Evolutionary conservation across 2,888 invertebrate species (phyloP).

Genomic region (Cephus sareptanus): DNA sequence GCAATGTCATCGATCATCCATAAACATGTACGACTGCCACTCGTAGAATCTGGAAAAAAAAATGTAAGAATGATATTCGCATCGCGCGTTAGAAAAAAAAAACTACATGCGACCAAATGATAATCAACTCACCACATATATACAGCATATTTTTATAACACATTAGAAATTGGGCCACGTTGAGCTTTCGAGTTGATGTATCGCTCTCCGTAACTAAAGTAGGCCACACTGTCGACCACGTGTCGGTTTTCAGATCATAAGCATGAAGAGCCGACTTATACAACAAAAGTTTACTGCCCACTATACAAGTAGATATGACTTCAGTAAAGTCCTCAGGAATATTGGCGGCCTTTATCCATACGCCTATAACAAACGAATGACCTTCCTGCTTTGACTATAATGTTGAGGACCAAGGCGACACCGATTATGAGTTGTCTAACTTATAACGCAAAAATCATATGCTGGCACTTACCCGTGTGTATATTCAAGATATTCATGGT

Average conservation of each 20-base stretch:
- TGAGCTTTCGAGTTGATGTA: too few species aligned
- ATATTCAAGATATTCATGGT: conserved; percentile 46
- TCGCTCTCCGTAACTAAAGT: background rate
- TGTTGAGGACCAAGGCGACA: too few species aligned
- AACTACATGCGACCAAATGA: too few species aligned
- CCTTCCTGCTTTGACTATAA: too few species aligned
- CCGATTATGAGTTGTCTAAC: too few species aligned
- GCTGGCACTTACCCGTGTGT: conserved; percentile 36
- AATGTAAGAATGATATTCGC: background rate
- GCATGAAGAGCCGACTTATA: conserved; percentile 39
- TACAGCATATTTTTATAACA: conserved; percentile 18
- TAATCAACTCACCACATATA: conserved; percentile 18
- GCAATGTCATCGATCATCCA: background rate
- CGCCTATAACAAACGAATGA: conserved; percentile 23
- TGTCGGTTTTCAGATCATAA: conserved; percentile 34
- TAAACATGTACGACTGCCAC: background rate
- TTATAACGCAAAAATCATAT: background rate
- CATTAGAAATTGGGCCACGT: too few species aligned
- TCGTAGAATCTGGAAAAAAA: background rate
- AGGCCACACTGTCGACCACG: conserved; percentile 33
- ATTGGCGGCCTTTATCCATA: conserved; percentile 37
- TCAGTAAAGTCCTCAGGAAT: conserved; percentile 46
- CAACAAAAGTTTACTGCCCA: conserved; percentile 39
- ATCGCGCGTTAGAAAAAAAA: conserved; percentile 7
- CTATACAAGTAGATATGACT: conserved; percentile 41